Conservation (phyloP, 2,888 invertebrate species). For the Scaptomyza caliginosa region DNA sequence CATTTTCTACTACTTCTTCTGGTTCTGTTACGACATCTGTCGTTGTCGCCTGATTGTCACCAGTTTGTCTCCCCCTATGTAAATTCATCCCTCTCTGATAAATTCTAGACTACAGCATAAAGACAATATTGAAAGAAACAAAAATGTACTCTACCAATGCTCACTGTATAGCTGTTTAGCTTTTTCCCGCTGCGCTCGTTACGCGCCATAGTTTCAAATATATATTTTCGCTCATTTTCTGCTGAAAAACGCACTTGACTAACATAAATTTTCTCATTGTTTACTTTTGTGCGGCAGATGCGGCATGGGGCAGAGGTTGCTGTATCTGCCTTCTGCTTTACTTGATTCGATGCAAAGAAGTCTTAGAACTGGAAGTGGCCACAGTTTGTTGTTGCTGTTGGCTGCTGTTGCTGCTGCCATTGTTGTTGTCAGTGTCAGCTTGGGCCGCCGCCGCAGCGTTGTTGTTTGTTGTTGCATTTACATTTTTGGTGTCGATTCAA, state of each 20-base stretch:
- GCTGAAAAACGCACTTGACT: slow-evolving; percentile 76
- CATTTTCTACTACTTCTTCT: slow-evolving; percentile 10
- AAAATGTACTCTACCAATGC: not conserved
- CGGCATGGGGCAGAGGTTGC: slow-evolving; percentile 29
- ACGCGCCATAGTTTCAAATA: slow-evolving; percentile 59
- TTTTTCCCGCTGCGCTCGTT: slow-evolving; percentile 52
- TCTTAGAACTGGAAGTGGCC: slow-evolving; percentile 60
- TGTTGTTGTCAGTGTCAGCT: slow-evolving; percentile 58
- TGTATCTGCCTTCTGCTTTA: slow-evolving; percentile 48
- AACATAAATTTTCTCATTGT: slow-evolving; percentile 79
- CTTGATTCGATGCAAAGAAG: slow-evolving; percentile 45
- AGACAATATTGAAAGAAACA: too few species aligned
- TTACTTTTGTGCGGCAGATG: slow-evolving; percentile 53
- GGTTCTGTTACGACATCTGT: slow-evolving; percentile 55
- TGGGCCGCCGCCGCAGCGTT: slow-evolving; percentile 42
- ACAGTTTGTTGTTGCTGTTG: slow-evolving; percentile 26
- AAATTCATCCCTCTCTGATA: not conserved
- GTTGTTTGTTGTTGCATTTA: slow-evolving; percentile 80
- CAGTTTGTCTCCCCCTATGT: not conserved
- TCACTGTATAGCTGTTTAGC: slow-evolving; percentile 1
- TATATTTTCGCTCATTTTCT: slow-evolving; percentile 74
- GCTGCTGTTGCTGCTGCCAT: slow-evolving; percentile 27
- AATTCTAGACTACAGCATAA: not conserved
- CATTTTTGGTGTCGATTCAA: slow-evolving; percentile 84
- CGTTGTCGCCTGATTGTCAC: slow-evolving; percentile 51